Base-by-base conservation (phyloP, 2,113 vertebrate species). In the Pholis gunnellus region DNA sequence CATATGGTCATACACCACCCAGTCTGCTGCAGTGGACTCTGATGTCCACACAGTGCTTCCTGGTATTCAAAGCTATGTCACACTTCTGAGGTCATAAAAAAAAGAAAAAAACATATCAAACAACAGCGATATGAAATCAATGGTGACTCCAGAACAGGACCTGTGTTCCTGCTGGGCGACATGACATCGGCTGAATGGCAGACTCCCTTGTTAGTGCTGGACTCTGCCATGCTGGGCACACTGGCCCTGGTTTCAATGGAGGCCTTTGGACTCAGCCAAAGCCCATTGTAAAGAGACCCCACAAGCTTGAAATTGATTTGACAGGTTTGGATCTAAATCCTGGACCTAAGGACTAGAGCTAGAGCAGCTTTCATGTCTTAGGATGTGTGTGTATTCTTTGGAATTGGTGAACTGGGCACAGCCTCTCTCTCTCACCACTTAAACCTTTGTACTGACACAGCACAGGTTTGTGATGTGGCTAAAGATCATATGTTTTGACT, bases 291-390 rank as follows among this genome's bases (percentile, higher is more conserved):
- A 61, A 74, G 65, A 63, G 59, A 31, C 27, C 40, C 36, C 42
- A 38, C 70, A 60, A 64, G 70, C 44, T 66, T 75, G 87, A 27
- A 81, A 86, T 50, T 76, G 65, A 74, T 79, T 72, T 72, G 40
- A 73, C 2, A 3, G 40, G 59, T 75, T 57, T 75, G 59, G 65
- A 68, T 79, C 20, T 40, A 79, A 75, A 76, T 68, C 71, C 52
- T 72, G 73, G 68, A 73, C 34, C 48, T 50, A n/a, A 68, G 22
- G 57, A 63, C 20, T 5, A 66, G 36, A 73, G 69, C 54, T 76
- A 36, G 70, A 83, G 34, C 66, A 27, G 31, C 68, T 52, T 20
- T 29, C 29, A 70, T 38, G 50, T 44, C 44, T 25, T 18, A 25
- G 60, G 54, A 44, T 60, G 4, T 60, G 14, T 57, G 11, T 36